Base-by-base conservation (phyloP, 2,797 vertebrate genomes). In the Glossophaga mutica region DNA sequence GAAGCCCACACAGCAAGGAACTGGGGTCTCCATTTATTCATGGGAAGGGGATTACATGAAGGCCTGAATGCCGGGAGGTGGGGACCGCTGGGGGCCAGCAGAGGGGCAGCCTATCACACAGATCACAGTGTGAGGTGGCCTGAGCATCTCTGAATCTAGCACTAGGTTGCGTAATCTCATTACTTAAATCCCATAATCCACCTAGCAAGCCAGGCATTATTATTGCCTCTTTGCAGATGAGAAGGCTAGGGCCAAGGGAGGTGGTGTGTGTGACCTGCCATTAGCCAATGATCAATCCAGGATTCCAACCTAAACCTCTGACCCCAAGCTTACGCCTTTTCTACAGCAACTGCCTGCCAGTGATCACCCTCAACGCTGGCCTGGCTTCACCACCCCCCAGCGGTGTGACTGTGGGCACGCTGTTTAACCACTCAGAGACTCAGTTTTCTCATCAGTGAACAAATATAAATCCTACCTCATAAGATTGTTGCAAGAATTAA, bases 231-330 rank as follows among this genome's bases (percentile, higher is more conserved):
- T 77, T 78, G 42, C 32, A 46, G 15, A 34, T 29, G 32, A 81
- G n/a, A 74, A 70, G 50, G 76, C 55, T 48, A 57, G 86, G 65
- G 55, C 73, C 15, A 0, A 39, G 39, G 42, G n/a, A 48, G 21
- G 11, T 39, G 24, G 39, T 22, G 6, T 46, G 19, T 29, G 1
- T 29, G 26, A 67, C 52, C 74, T 73, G 46, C 67, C 39, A 50
- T 7, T 34, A 29, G 26, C 67, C 73, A 85, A n/a, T 65, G 19
- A 48, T 9, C 48, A 18, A 73, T 12, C 24, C 73, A 90, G 42
- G 55, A 83, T 70, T 82, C 78, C 70, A 48, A 77, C 42, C 50
- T 22, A 57, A 50, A 77, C 70, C 68, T 84, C 90, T 84, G 71
- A 70, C 37, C 16, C 57, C 90, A 62, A 37, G 9, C 1, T 16